Evolutionary conservation across 2,113 vertebrate species (phyloP), one percentile per base, ranked within the genome.

Genomic region (Odobenus rosmarus): DNA sequence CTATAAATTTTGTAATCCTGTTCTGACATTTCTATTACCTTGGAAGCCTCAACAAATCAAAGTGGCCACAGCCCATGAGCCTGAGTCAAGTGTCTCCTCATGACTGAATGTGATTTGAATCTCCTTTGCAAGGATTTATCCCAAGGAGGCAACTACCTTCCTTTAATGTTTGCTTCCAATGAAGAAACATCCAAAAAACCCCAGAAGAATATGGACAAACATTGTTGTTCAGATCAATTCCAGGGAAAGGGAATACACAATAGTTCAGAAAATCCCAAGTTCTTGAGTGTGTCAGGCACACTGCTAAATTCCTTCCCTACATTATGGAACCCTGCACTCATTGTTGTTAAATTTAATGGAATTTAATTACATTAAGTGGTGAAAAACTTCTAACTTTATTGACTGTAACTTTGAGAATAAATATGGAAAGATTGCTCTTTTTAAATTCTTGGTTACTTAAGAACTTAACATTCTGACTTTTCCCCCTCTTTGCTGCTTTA

Each of bases 401-500:
- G 89, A 92, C 6, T 39, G 0, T 72, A 72, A 62, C 39, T 83
- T 81, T 90, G 55, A 84, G 26, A 89, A 76, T 67, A 91, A 97
- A 91, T 49, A 76, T 33, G 46, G 36, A 93, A 88, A 79, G 3
- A 23, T 36, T 14, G 85, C 23, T 69, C 46, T 59, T 89, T 94
- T 81, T 21, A 42, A 91, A 81, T 93, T 97, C 23, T 95, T 76
- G 42, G 51, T 57, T 82, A 62, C 18, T 92, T 89, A 57, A 90
- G 92, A 92, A 64, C 36, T 83, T 84, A 74, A 16, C n/a, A 33
- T 86, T 87, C 39, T 61, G 33, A 42, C 24, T 46, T 39, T 14
- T 7, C 5, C 31, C 46, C 19, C 2, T 42, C 28, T 46, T 39
- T 62, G 67, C 5, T 88, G 77, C 53, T 93, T 80, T 80, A 16